These are phyloP conservation scores for Athalia cordata DNA, from an alignment of 2,888 invertebrate genomes.

Conservation along the genomic window DNA sequence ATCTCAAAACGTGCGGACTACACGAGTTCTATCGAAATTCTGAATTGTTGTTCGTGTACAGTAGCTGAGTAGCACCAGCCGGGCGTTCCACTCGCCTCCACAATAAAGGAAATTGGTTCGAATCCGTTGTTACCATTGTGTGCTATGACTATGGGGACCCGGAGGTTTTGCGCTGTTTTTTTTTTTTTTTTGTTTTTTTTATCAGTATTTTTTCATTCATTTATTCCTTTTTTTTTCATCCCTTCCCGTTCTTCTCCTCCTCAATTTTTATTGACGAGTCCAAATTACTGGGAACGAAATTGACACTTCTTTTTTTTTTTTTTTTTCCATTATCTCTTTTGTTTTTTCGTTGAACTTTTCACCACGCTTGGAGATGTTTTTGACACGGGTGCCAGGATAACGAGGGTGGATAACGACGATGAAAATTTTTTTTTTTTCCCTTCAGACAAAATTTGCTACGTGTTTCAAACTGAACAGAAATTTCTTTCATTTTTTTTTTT, in stretches of 20 bases:
- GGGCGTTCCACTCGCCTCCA: conserved; percentile 17
- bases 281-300: too few species aligned
- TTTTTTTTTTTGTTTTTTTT: conserved; percentile 17
- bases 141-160: background rate
- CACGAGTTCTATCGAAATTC: conserved; percentile 4
- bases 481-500: too few species aligned
- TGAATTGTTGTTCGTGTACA: conserved; percentile 1
- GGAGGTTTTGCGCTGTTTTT: background rate
- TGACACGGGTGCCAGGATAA: too few species aligned
- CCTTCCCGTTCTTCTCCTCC: background rate
- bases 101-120: conserved; percentile 41
- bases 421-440: too few species aligned
- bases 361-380: too few species aligned
- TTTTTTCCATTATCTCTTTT: too few species aligned
- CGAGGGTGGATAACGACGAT: too few species aligned
- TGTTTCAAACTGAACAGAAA: too few species aligned
- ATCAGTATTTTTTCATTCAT: background rate
- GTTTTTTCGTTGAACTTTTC: too few species aligned
- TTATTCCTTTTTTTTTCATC: background rate
- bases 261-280: too few species aligned
- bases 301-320: too few species aligned
- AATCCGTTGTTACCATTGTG: conserved; percentile 36
- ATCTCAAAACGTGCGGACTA: conserved; percentile 6
- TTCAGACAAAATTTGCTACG: too few species aligned
- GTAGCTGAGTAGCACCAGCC: background rate